Evolutionary conservation across 2,113 vertebrate genomes (phyloP), one percentile per base, ranked within the genome.

Genomic region (Hydrochoerus hydrochaeris): DNA sequence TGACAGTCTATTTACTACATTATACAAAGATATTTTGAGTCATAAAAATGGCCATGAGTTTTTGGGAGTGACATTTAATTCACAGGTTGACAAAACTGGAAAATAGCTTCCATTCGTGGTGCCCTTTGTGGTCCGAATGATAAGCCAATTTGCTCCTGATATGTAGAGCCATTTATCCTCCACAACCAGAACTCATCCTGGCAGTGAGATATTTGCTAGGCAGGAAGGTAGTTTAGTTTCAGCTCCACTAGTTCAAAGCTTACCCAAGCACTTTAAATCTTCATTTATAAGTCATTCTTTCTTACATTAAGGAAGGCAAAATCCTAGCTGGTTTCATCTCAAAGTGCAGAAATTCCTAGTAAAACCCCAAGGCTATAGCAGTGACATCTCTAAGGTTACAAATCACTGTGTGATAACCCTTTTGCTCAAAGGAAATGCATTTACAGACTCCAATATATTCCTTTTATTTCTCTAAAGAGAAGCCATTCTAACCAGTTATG

Each of bases 361-460:
- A 78, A 95, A 93, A 69, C 81, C 86, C 88, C 9, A 2, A 77
- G 35, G 69, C 92, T 93, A 83, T 28, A 87, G n/a, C 26, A 78
- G 30, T 97, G 82, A 88, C 95, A 96, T 96, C 67, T 94, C 75
- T 91, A 81, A 96, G 97, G 85, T 96, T 97, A 92, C 94, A 97
- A 96, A 95, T 94, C 81, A 82, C 83, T 90, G n/a, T 97, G 63
- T 88, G 75, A 97, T 96, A 96, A 97, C 75, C 38, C 75, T 97
- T 97, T 96, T 96, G 91, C 92, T 94, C 83, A 95, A 95, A 94
- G 83, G 97, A 97, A 98, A 97, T 96, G 49, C 89, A 96, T 95
- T 94, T 96, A 91, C 88, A 92, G 88, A 80, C 86, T 97, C 82
- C 91, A 96, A 81, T 93, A 97, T 93, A 78, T 80, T 91, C 67